Conservation (phyloP, 2,797 vertebrate species). For the Xiphorhynchus erythropygius region DNA sequence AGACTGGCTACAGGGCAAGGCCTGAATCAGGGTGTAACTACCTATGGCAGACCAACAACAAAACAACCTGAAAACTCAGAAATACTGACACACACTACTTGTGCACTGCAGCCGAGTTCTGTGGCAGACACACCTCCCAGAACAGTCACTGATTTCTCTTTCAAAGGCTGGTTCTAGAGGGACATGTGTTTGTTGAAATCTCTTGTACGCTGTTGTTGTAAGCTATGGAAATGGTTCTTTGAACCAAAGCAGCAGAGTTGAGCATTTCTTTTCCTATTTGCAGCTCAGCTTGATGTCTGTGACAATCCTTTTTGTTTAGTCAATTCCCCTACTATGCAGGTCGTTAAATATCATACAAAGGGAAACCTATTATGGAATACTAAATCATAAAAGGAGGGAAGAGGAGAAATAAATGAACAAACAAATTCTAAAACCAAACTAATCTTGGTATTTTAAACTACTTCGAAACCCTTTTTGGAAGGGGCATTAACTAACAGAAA, state of each 20-base stretch:
- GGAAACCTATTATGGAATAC: background rate
- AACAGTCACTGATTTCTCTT: background rate
- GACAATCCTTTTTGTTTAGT: background rate
- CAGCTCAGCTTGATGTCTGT: background rate
- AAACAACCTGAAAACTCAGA: background rate
- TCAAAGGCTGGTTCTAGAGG: background rate
- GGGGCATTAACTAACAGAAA: background rate
- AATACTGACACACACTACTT: background rate
- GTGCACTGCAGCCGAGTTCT: background rate
- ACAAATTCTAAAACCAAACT: background rate
- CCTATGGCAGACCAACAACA: background rate
- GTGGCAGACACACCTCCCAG: background rate
- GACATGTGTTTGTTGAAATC: background rate
- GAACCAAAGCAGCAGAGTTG: background rate
- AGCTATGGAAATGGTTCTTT: background rate
- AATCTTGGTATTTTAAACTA: background rate
- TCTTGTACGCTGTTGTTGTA: background rate
- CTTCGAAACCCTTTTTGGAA: background rate
- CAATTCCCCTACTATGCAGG: background rate
- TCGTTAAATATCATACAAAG: background rate
- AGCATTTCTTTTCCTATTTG: background rate
- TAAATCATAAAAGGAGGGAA: background rate
- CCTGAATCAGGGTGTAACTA: background rate
- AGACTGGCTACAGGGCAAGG: background rate
- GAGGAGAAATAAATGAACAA: background rate